A percentile compares a stretch with the other conserved stretches of the same genome.
Conservation (phyloP, 2,797 vertebrate genomes). For the Pempheris klunzingeri region DNA sequence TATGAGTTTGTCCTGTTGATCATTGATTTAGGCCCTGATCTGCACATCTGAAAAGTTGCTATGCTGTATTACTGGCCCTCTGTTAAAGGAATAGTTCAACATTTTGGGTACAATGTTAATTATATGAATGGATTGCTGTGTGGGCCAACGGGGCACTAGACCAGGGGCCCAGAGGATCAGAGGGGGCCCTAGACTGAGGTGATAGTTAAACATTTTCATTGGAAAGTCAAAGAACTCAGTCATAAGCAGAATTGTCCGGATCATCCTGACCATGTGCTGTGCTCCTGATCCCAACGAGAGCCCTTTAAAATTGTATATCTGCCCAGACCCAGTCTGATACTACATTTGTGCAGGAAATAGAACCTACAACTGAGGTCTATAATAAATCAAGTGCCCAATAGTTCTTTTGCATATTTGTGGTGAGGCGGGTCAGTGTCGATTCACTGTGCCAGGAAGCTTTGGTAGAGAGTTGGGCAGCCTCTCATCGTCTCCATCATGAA, state of each 20-base stretch:
- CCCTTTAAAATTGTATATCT: neutral
- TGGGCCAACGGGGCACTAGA: neutral
- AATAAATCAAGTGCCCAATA: neutral
- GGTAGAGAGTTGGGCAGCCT: neutral
- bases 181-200: neutral
- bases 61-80: neutral
- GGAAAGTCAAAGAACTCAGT: neutral
- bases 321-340: neutral
- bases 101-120: neutral
- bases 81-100: neutral
- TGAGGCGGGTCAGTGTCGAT: neutral
- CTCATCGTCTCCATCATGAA: neutral
- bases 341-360: neutral
- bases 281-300: neutral
- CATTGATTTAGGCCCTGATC: neutral
- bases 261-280: too few species aligned
- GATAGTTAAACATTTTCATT: neutral
- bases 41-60: conserved; percentile 4
- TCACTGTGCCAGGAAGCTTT: neutral
- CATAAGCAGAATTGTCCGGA: neutral
- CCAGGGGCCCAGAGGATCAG: neutral
- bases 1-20: conserved; percentile 4
- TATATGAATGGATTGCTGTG: neutral
- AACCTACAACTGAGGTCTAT: neutral
- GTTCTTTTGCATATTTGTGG: neutral